Evolutionary conservation across 2,113 vertebrate genomes (phyloP).

Genomic region (Spilogale gracilis): DNA sequence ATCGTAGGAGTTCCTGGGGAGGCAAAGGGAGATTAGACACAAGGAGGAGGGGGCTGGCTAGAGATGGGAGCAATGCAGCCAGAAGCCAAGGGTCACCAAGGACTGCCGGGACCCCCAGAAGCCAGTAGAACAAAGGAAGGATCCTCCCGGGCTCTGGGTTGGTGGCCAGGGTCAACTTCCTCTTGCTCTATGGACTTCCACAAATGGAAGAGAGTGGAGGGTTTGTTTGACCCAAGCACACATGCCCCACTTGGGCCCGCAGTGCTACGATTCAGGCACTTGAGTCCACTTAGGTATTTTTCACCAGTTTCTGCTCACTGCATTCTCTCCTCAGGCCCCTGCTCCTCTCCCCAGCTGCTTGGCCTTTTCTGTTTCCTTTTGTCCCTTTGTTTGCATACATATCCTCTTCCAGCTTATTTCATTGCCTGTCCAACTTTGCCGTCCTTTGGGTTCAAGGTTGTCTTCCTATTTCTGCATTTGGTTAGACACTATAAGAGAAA

Average conservation of each 20-base stretch:
- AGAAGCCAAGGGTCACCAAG: not conserved
- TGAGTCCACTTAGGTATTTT: not conserved
- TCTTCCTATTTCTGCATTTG: not conserved
- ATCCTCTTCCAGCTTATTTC: not conserved
- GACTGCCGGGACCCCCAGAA: not conserved
- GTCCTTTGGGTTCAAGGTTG: not conserved
- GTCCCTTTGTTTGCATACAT: not conserved
- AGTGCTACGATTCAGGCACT: fast-evolving
- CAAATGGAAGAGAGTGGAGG: not conserved
- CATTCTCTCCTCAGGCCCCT: not conserved
- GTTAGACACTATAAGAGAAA: not conserved
- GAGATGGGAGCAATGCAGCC: not conserved
- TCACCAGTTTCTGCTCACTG: not conserved
- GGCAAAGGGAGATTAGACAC: not conserved
- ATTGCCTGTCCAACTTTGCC: not conserved
- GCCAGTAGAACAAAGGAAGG: not conserved
- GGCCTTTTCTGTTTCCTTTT: not conserved
- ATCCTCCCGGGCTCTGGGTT: not conserved
- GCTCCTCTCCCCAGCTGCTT: not conserved
- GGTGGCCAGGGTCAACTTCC: not conserved
- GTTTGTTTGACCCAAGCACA: not conserved
- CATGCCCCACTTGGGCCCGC: not conserved
- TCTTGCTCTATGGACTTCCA: too few species aligned
- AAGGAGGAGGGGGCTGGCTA: fast-evolving
- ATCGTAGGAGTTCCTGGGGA: not conserved